Percentiles rank a stretch among this genome's conserved stretches.
These are phyloP conservation scores for Carollia perspicillata DNA, from an alignment of 2,113 vertebrate genomes.

Conservation along the genomic window DNA sequence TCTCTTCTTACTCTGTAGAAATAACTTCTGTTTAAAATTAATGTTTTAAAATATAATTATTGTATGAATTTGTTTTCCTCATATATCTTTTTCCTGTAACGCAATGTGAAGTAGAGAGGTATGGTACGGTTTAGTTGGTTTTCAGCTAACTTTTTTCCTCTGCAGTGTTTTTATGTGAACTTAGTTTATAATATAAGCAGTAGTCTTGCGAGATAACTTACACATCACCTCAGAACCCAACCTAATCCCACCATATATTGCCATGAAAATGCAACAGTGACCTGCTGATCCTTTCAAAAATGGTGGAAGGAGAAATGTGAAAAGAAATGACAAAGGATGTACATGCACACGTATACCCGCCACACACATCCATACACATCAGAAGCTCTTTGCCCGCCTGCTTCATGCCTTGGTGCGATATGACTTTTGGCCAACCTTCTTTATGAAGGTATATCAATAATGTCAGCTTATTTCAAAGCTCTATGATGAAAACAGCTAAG, in stretches of 20 bases:
- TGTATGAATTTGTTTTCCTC: not conserved
- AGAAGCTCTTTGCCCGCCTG: not conserved
- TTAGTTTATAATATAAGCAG: not conserved
- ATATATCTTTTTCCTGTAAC: not conserved
- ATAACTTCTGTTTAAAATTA: not conserved
- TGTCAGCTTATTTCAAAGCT: not conserved
- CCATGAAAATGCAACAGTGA: not conserved
- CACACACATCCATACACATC: not conserved
- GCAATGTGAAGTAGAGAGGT: not conserved
- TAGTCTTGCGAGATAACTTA: not conserved
- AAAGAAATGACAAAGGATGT: not conserved
- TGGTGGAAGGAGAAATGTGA: not conserved
- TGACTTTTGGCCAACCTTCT: not conserved
- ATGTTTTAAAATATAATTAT: slow-evolving; percentile 17
- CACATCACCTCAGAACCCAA: not conserved
- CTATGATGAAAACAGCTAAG: slow-evolving; percentile 23
- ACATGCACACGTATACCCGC: not conserved
- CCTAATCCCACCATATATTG: not conserved
- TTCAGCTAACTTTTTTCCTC: not conserved
- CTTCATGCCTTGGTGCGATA: not conserved
- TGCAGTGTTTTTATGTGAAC: not conserved
- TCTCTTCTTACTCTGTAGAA: not conserved
- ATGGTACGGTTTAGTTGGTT: not conserved
- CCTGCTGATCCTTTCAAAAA: slow-evolving; percentile 1
- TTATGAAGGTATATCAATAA: not conserved